Percentiles rank a stretch among this genome's conserved stretches.
phyloP scores from a whole-genome alignment of 2,797 vertebrate genomes.

The Gorsachius magnificus region DNA sequence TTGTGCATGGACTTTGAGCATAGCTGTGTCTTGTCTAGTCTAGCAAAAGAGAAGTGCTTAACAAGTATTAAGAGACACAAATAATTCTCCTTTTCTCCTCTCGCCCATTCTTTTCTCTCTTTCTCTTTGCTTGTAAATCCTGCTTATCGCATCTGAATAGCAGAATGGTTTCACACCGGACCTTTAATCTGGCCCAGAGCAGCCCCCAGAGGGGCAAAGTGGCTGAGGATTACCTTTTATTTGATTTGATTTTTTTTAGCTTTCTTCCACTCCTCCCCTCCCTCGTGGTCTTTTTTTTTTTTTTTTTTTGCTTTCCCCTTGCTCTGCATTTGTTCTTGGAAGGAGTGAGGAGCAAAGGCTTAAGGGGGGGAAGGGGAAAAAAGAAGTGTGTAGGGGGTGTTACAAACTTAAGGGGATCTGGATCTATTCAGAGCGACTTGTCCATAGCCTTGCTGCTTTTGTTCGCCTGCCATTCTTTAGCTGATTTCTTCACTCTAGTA shows the following conservation, averaged over 20 bases:
- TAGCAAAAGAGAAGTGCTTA: constrained; percentile 81
- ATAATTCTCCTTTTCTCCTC: constrained; percentile 83
- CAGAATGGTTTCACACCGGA: constrained; percentile 78
- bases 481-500: constrained; percentile 82
- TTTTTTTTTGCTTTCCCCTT: background rate
- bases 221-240: constrained; percentile 82
- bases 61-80: constrained; percentile 82
- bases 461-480: constrained; percentile 79
- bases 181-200: constrained; percentile 81
- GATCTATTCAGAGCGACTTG: constrained; percentile 81
- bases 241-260: constrained; percentile 70
- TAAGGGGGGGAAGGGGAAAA: constrained; percentile 60
- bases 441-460: constrained; percentile 79
- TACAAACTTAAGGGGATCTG: constrained; percentile 83
- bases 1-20: constrained; percentile 69
- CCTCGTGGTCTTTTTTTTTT: constrained; percentile 29
- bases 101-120: constrained; percentile 75
- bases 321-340: constrained; percentile 76
- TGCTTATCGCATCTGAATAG: constrained; percentile 82
- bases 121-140: constrained; percentile 84
- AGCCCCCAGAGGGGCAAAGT: constrained; percentile 79
- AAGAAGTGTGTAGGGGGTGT: constrained; percentile 72
- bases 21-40: constrained; percentile 78
- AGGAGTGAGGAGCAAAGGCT: constrained; percentile 76
- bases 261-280: constrained; percentile 59